Base-by-base conservation (phyloP, 2,113 vertebrate genomes). In the Mystacornis crossleyi region DNA sequence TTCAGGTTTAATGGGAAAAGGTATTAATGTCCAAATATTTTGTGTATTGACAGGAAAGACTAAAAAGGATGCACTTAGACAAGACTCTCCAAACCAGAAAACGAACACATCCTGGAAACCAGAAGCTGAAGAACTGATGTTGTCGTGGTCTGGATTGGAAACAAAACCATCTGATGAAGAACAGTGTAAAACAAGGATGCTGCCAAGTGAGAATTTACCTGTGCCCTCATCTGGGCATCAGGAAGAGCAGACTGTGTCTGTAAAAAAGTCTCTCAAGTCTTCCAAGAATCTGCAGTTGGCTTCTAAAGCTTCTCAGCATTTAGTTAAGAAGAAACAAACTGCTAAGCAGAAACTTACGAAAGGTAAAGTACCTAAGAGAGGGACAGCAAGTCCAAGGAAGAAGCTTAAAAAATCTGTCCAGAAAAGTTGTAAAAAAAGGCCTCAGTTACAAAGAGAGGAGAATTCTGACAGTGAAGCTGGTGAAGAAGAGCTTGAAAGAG, bases 41-140 rank as follows among this genome's bases (percentile, higher is more conserved):
- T 92, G 14, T 96, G 25, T 89, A 12, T 93, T 90, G 47, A n/a
- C 40, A 97, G 96, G 69, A 92, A 93, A 92, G 48, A 54, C 65
- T 93, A n/a, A 84, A 75, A 90, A n/a, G 31, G 3, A 23, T 51
- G 38, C 42, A 53, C 33, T 45, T 72, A 33, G 9, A 2, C 77
- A 55, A 69, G 48, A 48, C 18, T 88, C 67, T 90, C 15, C 72
- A 62, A 62, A 79, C 0, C 34, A 75, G 81, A 33, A 57, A 79
- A 85, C 77, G 13, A 31, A 20, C 12, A 26, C 1, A 3, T 69
- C 45, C 4, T 3, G 21, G 57, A 36, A 61, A 54, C 47, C 55
- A 79, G 50, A 53, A 82, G 65, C 28, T 11, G 23, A 70, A 73
- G n/a, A 62, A 21, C 31, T 25, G 20, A 9, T 17, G 16, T 50